Evolutionary conservation across 2,797 vertebrate species (phyloP).

Genomic region (Microctenopoma steveboyesi): DNA sequence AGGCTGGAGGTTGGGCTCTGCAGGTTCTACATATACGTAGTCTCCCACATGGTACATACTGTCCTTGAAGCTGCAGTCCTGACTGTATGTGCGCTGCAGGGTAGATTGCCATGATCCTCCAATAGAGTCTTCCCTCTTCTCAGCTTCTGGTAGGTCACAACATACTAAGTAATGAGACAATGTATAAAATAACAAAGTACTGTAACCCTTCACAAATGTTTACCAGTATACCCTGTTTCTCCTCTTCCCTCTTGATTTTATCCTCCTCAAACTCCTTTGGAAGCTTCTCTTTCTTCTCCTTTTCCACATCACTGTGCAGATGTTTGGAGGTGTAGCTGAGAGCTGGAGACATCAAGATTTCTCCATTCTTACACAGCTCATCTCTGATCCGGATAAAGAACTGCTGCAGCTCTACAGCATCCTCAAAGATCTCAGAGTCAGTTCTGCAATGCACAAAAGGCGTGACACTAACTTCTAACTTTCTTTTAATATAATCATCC

Average conservation of each 20-base stretch:
- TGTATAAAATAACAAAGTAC: neutral
- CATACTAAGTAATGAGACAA: constrained; percentile 20
- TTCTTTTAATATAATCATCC: constrained; percentile 3
- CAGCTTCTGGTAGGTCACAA: constrained; percentile 87
- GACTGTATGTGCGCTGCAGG: constrained; percentile 94
- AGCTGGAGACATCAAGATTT: constrained; percentile 95
- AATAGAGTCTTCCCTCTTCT: constrained; percentile 93
- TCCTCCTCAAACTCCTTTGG: constrained; percentile 98
- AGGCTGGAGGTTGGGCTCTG: constrained; percentile 92
- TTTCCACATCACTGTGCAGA: constrained; percentile 95
- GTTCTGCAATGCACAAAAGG: constrained; percentile 78
- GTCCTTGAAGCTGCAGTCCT: constrained; percentile 99
- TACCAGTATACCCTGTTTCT: constrained; percentile 87
- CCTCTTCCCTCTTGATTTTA: constrained; percentile 96
- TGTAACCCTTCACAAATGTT: neutral
- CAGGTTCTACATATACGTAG: constrained; percentile 96
- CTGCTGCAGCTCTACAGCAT: constrained; percentile 97
- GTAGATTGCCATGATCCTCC: constrained; percentile 88
- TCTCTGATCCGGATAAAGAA: constrained; percentile 98
- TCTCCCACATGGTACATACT: constrained; percentile 98
- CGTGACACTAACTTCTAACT: neutral
- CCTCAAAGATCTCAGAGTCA: constrained; percentile 98
- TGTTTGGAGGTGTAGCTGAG: constrained; percentile 97
- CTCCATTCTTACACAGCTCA: constrained; percentile 98
- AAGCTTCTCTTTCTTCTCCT: constrained; percentile 97